These are phyloP conservation scores for Hippolais icterina DNA, from an alignment of 2,113 vertebrate species.

Conservation along the genomic window DNA sequence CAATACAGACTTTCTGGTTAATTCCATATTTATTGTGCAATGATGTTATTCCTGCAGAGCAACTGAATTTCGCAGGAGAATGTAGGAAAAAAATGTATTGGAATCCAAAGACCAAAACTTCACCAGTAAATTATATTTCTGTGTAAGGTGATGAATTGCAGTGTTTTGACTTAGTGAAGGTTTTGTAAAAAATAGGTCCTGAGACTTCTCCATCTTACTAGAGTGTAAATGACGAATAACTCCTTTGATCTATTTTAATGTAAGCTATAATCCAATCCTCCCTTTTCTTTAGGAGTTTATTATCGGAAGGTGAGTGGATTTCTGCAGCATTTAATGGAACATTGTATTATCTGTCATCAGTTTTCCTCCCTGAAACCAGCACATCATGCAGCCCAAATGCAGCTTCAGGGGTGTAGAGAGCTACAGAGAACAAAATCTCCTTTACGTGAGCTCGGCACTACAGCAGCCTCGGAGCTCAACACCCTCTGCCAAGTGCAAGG, in stretches of 20 bases:
- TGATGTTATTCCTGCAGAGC: not conserved
- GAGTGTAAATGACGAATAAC: not conserved
- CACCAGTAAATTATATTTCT: not conserved
- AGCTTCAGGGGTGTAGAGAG: not conserved
- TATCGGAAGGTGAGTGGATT: not conserved
- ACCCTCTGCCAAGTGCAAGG: not conserved
- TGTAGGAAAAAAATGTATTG: not conserved
- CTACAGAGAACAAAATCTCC: not conserved
- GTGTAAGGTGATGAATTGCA: not conserved
- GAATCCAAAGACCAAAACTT: not conserved
- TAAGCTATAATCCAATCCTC: not conserved
- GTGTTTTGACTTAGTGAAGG: not conserved
- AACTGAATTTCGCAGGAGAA: not conserved
- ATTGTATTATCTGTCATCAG: not conserved
- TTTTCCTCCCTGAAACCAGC: not conserved
- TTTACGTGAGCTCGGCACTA: not conserved
- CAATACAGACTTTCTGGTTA: not conserved
- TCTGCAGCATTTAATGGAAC: not conserved
- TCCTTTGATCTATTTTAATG: not conserved
- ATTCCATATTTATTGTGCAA: not conserved
- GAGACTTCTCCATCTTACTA: not conserved
- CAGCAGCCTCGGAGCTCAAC: not conserved
- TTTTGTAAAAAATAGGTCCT: not conserved
- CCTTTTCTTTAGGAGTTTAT: constrained; percentile 26
- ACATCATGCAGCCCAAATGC: not conserved